Evolutionary conservation across 2,797 vertebrate species (phyloP).

Genomic region (Ptychobarbus kaznakovi): DNA sequence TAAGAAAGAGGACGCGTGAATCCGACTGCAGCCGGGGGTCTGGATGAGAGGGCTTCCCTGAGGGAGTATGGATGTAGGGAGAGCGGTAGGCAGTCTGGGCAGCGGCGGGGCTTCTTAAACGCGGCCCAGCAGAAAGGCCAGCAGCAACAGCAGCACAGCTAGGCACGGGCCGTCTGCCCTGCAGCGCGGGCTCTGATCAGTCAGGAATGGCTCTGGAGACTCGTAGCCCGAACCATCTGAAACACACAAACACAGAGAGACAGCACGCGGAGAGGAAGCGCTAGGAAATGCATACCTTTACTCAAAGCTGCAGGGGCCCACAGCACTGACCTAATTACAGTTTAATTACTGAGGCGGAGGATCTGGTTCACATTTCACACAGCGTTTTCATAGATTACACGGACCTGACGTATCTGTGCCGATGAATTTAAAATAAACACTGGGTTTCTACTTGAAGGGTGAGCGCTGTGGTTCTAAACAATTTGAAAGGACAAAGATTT

Average conservation of each 20-base stretch:
- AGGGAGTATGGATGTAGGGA: slow-evolving; percentile 72
- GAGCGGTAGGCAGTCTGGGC: slow-evolving; percentile 47
- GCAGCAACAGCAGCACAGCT: slow-evolving; percentile 56
- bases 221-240: slow-evolving; percentile 94
- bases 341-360: slow-evolving; percentile 56
- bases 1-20: slow-evolving; percentile 49
- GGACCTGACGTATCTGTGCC: slow-evolving; percentile 45
- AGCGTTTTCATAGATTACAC: slow-evolving; percentile 46
- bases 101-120: slow-evolving; percentile 68
- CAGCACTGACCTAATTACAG: slow-evolving; percentile 57
- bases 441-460: neutral
- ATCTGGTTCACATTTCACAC: slow-evolving; percentile 40
- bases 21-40: slow-evolving; percentile 50
- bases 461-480: neutral
- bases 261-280: slow-evolving; percentile 60
- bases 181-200: slow-evolving; percentile 85
- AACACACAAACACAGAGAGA: slow-evolving; percentile 58
- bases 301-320: slow-evolving; percentile 61
- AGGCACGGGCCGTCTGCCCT: slow-evolving; percentile 64
- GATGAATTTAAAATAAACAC: slow-evolving; percentile 4
- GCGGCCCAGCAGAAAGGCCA: slow-evolving; percentile 69
- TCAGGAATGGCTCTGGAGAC: slow-evolving; percentile 95
- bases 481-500: neutral
- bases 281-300: slow-evolving; percentile 61
- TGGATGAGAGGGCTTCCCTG: slow-evolving; percentile 75